Evolutionary conservation across 2,113 vertebrate genomes (phyloP), one percentile per base, ranked within the genome.

Genomic region (Sinocyclocheilus anshuiensis): DNA sequence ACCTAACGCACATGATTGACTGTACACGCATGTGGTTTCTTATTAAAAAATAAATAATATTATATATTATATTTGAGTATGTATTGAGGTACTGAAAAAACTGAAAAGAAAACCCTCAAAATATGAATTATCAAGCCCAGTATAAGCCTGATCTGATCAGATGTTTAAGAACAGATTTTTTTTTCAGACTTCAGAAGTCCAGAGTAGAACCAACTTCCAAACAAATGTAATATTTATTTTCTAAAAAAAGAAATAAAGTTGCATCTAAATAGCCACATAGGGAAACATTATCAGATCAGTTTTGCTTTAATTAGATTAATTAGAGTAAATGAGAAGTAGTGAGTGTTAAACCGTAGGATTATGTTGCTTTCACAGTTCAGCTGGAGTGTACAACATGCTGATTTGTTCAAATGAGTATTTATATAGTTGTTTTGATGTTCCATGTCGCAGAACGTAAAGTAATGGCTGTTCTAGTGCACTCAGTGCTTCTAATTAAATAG

Each of bases 401-500:
- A 74, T 74, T 77, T 67, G 59, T 26, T 53, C 4, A 83, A 83
- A 83, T 71, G 1, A 12, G 63, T n/a, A 48, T 82, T 71, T 33
- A 82, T 67, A 59, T 36, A 39, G 36, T 7, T n/a, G 53, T 61
- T 71, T 20, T 69, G 45, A 8, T 65, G 29, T 57, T 69, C 36
- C 36, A 48, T 24, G n/a, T 81, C 53, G 4, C 42, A 72, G 65
- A 29, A 72, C n/a, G 42, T 61, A 45, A 72, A 16, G 42, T 61
- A 42, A 72, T 75, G 24, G 16, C n/a, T 39, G 8, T 6, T 55
- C 76, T 69, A 81, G 75, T 69, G 48, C 53, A 55, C 59, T 39
- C 71, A 74, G n/a, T 79, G 53, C 59, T 50, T 63, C 72, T 74
- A 39, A 86, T 82, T 82, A 55, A 86, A 77, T 55, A 22, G 26